Evolutionary conservation across 2,113 vertebrate genomes (phyloP), one percentile per base, ranked within the genome.

Genomic region (Camarhynchus parvulus): DNA sequence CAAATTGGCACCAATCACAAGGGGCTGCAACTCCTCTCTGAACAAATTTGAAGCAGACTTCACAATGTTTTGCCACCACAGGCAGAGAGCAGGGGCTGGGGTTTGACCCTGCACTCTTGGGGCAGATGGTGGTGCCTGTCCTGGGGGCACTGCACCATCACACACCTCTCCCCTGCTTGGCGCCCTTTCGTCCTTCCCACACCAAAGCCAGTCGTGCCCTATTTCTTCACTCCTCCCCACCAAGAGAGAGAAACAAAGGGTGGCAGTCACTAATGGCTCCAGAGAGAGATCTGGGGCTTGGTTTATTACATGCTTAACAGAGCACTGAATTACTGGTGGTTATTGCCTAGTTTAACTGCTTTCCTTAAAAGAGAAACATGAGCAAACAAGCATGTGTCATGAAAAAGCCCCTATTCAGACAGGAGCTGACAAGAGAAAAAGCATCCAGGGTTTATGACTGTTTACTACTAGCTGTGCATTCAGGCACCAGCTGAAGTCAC

Each of bases 321-420:
- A 96, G 96, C 96, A 69, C 78, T 93, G 95, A 96, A 96, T 96
- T 95, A 73, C 75, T 69, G 75, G 70, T 91, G 70, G 90, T 95
- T 94, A 95, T 76, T 92, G 94, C 88, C 78, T n/a, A 18, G 58
- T 85, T 90, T 94, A 95, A 96, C 88, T 77, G 90, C 94, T 88
- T 90, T 85, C 85, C 79, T 94, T 94, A 73, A 66, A 95, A 88
- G 82, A 95, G 87, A 95, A 95, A 92, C 89, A 95, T 70, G 82
- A 95, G 93, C 83, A 93, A 95, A 95, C 85, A 95, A 92, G 72
- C 33, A 59, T 42, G 90, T 74, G 67, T 85, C 94, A 97, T 44
- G 68, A 90, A 95, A 95, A 94, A 92, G 68, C 73, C 87, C 91
- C 89, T 80, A 77, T 94, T 87, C 90, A 91, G 86, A 74, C 94